Percentiles rank a stretch among this genome's conserved stretches.
phyloP scores from a whole-genome alignment of 2,113 vertebrate genomes.

The Coptodon rendalli region DNA sequence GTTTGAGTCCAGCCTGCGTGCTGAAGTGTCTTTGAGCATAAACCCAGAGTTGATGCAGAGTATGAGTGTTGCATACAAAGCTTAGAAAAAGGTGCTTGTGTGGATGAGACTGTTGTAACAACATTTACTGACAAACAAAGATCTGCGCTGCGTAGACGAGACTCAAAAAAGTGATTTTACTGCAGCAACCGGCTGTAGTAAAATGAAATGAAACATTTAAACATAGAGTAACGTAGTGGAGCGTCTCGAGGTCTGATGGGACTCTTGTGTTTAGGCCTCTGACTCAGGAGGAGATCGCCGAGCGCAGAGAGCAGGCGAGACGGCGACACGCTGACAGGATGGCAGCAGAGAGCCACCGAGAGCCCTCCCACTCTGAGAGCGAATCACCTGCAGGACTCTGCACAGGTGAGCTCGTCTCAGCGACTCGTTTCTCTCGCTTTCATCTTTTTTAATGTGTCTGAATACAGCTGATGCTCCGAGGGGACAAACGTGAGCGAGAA shows the following conservation, averaged over 20 bases:
- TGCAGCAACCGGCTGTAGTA: not conserved
- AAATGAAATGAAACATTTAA: not conserved
- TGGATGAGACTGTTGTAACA: not conserved
- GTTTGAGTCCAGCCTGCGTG: not conserved
- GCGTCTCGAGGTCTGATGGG: not conserved
- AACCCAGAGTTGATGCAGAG: not conserved
- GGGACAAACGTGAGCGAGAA: not conserved
- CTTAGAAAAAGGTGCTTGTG: not conserved
- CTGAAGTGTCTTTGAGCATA: not conserved
- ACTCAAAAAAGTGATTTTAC: too few relatives aligned
- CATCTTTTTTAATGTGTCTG: rapidly evolving
- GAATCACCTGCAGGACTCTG: not conserved
- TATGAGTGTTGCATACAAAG: rapidly evolving
- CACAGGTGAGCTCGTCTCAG: constrained; percentile 55
- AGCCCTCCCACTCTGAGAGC: constrained; percentile 2
- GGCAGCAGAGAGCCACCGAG: constrained; percentile 48
- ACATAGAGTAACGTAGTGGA: too few relatives aligned
- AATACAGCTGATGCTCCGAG: not conserved
- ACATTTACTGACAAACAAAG: not conserved
- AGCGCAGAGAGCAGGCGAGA: constrained; percentile 79
- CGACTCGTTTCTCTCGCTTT: not conserved
- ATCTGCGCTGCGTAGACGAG: not conserved
- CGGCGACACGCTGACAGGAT: constrained; percentile 82
- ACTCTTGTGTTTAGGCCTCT: constrained; percentile 72
- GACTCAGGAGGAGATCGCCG: constrained; percentile 84